Conservation (phyloP, 2,888 invertebrate genomes). For the Trissolcus japonicus region DNA sequence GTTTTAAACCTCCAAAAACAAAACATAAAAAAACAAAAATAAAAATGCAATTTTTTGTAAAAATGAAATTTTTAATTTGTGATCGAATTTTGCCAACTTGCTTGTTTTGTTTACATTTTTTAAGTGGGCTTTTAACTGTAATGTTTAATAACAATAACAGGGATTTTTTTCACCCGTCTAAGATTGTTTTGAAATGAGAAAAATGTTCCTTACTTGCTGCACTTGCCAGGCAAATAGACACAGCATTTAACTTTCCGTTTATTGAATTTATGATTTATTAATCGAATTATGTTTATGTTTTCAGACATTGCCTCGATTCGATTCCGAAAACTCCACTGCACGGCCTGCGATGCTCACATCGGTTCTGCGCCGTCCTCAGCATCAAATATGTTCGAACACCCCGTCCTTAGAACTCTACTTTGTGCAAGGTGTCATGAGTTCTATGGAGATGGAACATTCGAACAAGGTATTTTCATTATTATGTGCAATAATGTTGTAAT, state of each 20-base stretch:
- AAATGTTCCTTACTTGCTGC: too few species aligned
- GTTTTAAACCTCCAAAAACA: not conserved
- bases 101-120: conserved; percentile 6
- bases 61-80: too few species aligned
- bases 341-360: conserved; percentile 85
- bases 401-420: conserved; percentile 83
- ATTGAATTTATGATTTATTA: too few species aligned
- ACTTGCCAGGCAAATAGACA: too few species aligned
- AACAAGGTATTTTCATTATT: conserved; percentile 80
- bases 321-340: conserved; percentile 82
- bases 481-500: too few species aligned
- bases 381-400: conserved; percentile 83
- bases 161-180: too few species aligned
- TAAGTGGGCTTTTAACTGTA: too few species aligned
- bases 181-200: too few species aligned
- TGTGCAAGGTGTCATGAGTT: conserved; percentile 86
- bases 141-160: too few species aligned
- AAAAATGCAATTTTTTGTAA: too few species aligned
- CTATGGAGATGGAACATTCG: conserved; percentile 88
- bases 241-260: too few species aligned
- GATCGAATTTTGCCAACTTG: too few species aligned
- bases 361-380: conserved; percentile 83
- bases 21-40: not conserved
- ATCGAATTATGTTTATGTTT: conserved; percentile 60
- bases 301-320: conserved; percentile 80